Percentiles rank a stretch among this genome's conserved stretches.
Conservation (phyloP, 2,113 vertebrate species). For the Podilymbus podiceps region DNA sequence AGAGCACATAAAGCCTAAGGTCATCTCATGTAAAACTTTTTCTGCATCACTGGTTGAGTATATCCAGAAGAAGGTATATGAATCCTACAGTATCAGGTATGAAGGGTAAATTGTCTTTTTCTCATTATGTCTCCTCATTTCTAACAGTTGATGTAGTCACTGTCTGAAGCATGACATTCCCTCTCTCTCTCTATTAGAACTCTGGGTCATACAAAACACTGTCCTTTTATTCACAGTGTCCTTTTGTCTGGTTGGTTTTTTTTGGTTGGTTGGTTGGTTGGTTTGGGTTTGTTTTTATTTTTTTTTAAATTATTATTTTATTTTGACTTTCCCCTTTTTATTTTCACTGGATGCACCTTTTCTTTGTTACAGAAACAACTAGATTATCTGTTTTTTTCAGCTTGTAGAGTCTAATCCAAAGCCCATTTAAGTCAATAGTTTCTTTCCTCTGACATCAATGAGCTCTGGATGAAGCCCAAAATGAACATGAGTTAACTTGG, state of each 20-base stretch:
- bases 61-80: neutral
- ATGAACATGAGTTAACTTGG: neutral
- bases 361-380: neutral
- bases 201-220: neutral
- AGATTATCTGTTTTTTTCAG: conserved; percentile 32
- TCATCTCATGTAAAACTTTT: neutral
- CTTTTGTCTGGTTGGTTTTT: neutral
- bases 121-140: neutral
- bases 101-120: neutral
- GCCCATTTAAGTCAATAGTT: conserved; percentile 6
- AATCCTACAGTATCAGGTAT: neutral
- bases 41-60: neutral
- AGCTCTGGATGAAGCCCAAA: conserved; percentile 45
- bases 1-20: neutral
- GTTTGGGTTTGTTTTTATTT: too few relatives aligned
- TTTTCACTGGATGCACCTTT: neutral
- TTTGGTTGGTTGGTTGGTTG: too few relatives aligned
- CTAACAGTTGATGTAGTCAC: neutral
- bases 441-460: conserved; percentile 50
- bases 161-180: neutral
- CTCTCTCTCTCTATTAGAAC: neutral
- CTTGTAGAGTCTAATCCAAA: conserved; percentile 25
- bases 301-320: neutral
- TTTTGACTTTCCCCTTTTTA: neutral
- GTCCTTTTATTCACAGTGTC: neutral